These are phyloP conservation scores for Lasioglossum figueresi DNA, from an alignment of 2,888 invertebrate species.

Conservation along the genomic window DNA sequence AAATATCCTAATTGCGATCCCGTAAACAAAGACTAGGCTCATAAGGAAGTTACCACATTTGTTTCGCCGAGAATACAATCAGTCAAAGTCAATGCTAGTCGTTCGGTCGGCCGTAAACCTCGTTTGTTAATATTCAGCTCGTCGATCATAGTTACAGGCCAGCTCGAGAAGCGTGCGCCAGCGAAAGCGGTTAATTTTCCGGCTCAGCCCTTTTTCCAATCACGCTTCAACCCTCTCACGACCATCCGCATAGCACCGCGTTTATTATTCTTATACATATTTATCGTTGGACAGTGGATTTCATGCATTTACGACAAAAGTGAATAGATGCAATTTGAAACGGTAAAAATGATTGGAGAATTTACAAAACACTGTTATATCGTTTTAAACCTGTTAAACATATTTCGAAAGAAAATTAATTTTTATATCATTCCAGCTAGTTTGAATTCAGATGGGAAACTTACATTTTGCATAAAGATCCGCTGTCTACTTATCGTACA, in stretches of 20 bases:
- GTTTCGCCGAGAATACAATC: not conserved
- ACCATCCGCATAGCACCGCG: not conserved
- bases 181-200: not conserved
- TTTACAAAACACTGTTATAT: too few species aligned
- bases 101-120: constrained; percentile 1
- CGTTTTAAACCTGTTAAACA: too few species aligned
- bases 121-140: constrained; percentile 11
- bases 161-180: not conserved
- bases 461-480: too few species aligned
- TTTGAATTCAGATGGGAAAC: too few species aligned
- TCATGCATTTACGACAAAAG: too few species aligned
- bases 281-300: not conserved
- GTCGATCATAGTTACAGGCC: not conserved
- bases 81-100: constrained; percentile 5
- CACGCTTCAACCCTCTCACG: not conserved
- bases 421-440: too few species aligned
- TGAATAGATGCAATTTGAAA: too few species aligned
- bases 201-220: not conserved
- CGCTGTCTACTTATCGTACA: too few species aligned
- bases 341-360: too few species aligned
- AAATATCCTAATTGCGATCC: constrained; percentile 4
- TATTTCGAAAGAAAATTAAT: too few species aligned
- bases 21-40: constrained; percentile 10
- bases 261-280: not conserved
- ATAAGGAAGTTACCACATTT: not conserved